Evolutionary conservation across 2,797 vertebrate genomes (phyloP).

Genomic region (Kryptolebias ocellatus): DNA sequence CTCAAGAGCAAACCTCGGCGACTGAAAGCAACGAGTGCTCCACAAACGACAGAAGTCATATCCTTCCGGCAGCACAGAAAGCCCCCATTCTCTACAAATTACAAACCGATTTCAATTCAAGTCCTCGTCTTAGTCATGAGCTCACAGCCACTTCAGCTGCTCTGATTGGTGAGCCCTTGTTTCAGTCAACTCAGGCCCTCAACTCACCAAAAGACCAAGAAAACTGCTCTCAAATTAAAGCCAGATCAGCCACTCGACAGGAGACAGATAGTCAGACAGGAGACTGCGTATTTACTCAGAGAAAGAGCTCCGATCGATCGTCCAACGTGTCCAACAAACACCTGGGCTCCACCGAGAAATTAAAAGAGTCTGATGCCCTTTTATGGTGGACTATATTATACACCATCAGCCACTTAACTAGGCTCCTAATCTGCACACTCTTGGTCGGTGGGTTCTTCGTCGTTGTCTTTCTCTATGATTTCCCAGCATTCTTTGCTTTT

Average conservation of each 20-base stretch:
- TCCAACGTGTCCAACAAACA: slow-evolving; percentile 19
- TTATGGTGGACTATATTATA: slow-evolving; percentile 69
- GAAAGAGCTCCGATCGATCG: slow-evolving; percentile 33
- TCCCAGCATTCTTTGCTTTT: slow-evolving; percentile 86
- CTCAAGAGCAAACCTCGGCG: neutral
- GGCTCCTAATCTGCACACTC: slow-evolving; percentile 81
- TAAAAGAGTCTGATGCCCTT: slow-evolving; percentile 55
- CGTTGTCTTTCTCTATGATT: slow-evolving; percentile 86
- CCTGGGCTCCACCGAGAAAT: slow-evolving; percentile 50
- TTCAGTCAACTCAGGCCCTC: slow-evolving; percentile 20
- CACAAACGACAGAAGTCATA: slow-evolving; percentile 4
- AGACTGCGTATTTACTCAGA: neutral
- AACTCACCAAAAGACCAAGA: slow-evolving; percentile 38
- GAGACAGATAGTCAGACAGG: slow-evolving; percentile 39
- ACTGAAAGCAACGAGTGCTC: slow-evolving; percentile 6
- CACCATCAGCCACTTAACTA: slow-evolving; percentile 77
- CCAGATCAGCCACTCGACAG: slow-evolving; percentile 27
- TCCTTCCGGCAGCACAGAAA: slow-evolving; percentile 8
- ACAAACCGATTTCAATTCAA: slow-evolving; percentile 30
- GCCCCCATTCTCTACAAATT: slow-evolving; percentile 10
- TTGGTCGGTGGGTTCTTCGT: slow-evolving; percentile 86
- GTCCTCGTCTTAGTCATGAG: slow-evolving; percentile 24
- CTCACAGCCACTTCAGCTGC: slow-evolving; percentile 1
- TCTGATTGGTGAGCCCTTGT: slow-evolving; percentile 6
- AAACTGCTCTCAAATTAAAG: slow-evolving; percentile 36